Evolutionary conservation across 2,888 invertebrate species (phyloP).

Genomic region (Rhogogaster chlorosoma): DNA sequence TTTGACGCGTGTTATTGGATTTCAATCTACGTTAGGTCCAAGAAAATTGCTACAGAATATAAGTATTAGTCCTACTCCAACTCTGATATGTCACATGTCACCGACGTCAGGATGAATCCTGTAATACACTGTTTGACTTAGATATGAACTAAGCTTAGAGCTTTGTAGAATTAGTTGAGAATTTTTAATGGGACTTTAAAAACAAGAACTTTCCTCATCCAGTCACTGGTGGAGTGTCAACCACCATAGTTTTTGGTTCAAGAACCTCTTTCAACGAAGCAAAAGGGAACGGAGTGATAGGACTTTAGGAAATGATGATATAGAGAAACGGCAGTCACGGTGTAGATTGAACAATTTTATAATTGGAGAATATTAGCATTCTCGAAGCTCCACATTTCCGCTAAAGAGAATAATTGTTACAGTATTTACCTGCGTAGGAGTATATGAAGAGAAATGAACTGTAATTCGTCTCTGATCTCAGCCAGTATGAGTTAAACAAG

Average conservation of each 20-base stretch:
- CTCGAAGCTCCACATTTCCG: not conserved
- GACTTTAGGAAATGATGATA: not conserved
- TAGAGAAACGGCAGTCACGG: not conserved
- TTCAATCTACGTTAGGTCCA: not conserved
- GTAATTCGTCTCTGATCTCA: not conserved
- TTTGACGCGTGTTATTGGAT: conserved; percentile 9
- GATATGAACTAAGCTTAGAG: not conserved
- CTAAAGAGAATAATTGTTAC: not conserved
- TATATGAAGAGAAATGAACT: not conserved
- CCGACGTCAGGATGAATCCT: not conserved
- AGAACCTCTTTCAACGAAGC: not conserved
- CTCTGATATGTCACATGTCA: not conserved
- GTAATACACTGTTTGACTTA: not conserved
- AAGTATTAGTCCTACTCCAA: not conserved
- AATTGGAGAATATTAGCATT: not conserved
- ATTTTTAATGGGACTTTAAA: not conserved
- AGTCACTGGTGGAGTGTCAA: not conserved
- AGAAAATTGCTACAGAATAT: not conserved
- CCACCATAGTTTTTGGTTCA: not conserved
- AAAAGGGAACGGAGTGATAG: not conserved
- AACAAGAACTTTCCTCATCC: not conserved
- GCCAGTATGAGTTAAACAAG: conserved; percentile 13
- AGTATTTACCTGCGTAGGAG: not conserved
- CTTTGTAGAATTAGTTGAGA: not conserved
- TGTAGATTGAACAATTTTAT: not conserved